Base-by-base conservation (phyloP, 2,797 vertebrate genomes). In the Schizopygopsis malacanthus region DNA sequence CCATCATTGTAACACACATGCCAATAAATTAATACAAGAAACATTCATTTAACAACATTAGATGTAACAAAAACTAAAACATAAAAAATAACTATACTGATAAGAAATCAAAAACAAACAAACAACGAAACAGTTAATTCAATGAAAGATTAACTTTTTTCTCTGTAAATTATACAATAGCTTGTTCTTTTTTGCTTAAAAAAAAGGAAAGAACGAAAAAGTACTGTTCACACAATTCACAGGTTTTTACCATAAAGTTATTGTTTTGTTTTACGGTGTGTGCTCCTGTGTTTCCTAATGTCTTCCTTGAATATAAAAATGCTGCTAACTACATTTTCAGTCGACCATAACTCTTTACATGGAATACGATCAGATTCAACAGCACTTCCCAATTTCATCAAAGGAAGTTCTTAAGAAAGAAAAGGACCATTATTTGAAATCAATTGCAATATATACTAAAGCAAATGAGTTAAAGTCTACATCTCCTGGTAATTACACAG, bases 401-500 rank as follows among this genome's bases (percentile, higher is more conserved):
- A 84, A 84, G 33, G 0, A 41, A 20, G 22, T 56, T 79, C n/a
- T 79, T 79, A 59, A 71, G 76, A 61, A 45, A 59, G 16, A 50
- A 70, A 59, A 70, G 16, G 39, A 28, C 16, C 37, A 33, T 84
- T 56, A 16, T 84, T 84, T 84, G 18, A 79, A 70, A 50, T 79
- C 25, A 71, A 39, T 45, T 71, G 50, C 25, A 47, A 79, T 41
- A 67, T 76, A 77, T 67, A 13, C 45, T 22, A 3, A 56, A 70
- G 15, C 61, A 71, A 79, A 71, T 16, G n/a, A 69, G 41, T 79
- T 71, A 37, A 79, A 59, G 47, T 43, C 50, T 45, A n/a, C 39
- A 16, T 79, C 43, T 84, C 50, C 45, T 67, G 1, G 81, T 56
- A 43, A 84, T 84, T 70, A 69, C 39, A 69, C 20, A 71, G 33